Evolutionary conservation across 1,140 invertebrate genomes (phyloP).

Genomic region (Triops cancriformis): DNA sequence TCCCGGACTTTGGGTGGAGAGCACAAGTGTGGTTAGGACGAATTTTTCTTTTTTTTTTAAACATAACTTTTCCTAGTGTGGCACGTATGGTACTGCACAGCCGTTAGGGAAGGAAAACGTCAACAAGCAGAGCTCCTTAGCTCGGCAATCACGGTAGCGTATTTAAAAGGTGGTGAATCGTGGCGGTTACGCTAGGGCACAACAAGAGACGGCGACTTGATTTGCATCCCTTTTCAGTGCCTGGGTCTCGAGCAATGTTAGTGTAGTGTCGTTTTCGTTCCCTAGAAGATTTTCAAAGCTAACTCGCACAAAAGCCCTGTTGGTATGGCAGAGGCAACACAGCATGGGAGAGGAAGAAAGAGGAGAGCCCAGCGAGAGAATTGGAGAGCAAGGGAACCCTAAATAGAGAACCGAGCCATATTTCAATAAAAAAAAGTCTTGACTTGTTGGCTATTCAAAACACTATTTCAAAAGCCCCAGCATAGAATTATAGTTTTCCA

Average conservation of each 20-base stretch:
- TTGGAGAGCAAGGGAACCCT: not conserved
- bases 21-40: too few relatives aligned
- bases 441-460: conserved; percentile 14
- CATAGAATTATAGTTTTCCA: not conserved
- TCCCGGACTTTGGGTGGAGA: too few relatives aligned
- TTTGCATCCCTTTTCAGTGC: not conserved
- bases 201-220: not conserved
- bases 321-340: not conserved
- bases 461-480: not conserved
- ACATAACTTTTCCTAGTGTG: too few relatives aligned
- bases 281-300: not conserved
- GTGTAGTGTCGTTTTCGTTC: not conserved
- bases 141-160: not conserved
- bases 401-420: conserved; percentile 1
- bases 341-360: not conserved
- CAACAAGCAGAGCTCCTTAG: not conserved
- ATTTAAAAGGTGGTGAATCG: conserved; percentile 14
- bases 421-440: not conserved
- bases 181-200: conserved; percentile 3
- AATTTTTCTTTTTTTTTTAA: too few relatives aligned
- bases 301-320: not conserved
- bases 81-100: too few relatives aligned
- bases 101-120: not conserved
- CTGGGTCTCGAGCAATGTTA: not conserved
- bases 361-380: not conserved